Percentiles rank a stretch among this genome's conserved stretches.
Evolutionary conservation across 2,113 vertebrate genomes (phyloP).

Genomic region (Anas platyrhynchos): DNA sequence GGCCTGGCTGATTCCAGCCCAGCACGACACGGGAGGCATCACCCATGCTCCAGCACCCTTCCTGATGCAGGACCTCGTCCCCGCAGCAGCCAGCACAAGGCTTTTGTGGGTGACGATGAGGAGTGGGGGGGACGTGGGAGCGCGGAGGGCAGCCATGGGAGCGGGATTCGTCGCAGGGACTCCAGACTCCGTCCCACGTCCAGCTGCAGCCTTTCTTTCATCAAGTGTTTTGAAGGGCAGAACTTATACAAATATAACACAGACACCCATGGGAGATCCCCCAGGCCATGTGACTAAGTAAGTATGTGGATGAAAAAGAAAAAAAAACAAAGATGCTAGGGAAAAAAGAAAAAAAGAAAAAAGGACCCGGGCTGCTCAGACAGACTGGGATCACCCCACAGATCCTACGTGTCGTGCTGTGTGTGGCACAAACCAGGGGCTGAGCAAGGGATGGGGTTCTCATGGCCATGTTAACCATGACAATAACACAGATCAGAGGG

Average conservation of each 20-base stretch:
- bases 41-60: rapidly evolving
- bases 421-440: background rate
- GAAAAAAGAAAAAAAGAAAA: too few species aligned
- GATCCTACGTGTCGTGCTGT: background rate
- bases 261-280: background rate
- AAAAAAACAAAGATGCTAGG: background rate
- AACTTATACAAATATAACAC: background rate
- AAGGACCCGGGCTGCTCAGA: background rate
- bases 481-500: background rate
- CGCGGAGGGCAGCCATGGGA: background rate
- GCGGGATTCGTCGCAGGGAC: rapidly evolving
- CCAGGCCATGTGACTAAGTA: background rate
- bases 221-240: background rate
- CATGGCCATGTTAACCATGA: background rate
- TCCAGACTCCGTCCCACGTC: background rate
- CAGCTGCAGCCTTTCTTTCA: background rate
- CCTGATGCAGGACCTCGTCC: background rate
- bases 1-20: background rate
- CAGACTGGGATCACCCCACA: background rate
- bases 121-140: background rate
- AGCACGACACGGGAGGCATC: background rate
- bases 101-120: background rate
- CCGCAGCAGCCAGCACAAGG: background rate
- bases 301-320: background rate
- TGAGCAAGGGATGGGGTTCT: background rate